Conservation (phyloP, 2,888 invertebrate genomes). For the Oscheius sp. region DNA sequence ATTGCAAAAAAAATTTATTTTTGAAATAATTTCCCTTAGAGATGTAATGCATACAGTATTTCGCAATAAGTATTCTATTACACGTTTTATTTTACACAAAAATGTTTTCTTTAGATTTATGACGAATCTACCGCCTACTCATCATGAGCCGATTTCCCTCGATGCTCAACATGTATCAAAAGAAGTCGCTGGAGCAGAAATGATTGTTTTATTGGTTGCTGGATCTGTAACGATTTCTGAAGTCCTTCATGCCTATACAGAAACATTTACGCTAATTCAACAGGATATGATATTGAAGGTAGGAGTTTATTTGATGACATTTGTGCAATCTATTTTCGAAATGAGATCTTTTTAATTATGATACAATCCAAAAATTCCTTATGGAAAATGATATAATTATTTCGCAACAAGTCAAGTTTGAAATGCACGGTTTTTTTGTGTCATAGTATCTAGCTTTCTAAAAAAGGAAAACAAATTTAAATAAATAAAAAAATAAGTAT, state of each 20-base stretch:
- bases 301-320: slow-evolving; percentile 6
- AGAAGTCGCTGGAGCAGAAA: slow-evolving; percentile 11
- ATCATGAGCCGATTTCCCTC: slow-evolving; percentile 81
- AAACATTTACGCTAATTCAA: slow-evolving; percentile 42
- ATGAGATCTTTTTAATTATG: no score
- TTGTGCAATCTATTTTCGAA: no score
- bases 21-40: neutral
- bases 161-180: slow-evolving; percentile 79
- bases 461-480: no score
- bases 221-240: slow-evolving; percentile 38
- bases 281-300: slow-evolving; percentile 54
- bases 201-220: slow-evolving; percentile 20
- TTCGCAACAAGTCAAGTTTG: no score
- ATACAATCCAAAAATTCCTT: no score
- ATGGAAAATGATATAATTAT: no score
- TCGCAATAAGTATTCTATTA: neutral
- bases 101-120: slow-evolving; percentile 77
- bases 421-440: no score
- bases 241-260: slow-evolving; percentile 38
- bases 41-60: neutral
- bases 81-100: neutral
- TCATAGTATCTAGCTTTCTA: no score
- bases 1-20: neutral
- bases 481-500: no score
- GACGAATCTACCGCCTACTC: slow-evolving; percentile 83